These are phyloP conservation scores for Carcharodon carcharias DNA, from an alignment of 2,797 vertebrate species.

Conservation along the genomic window DNA sequence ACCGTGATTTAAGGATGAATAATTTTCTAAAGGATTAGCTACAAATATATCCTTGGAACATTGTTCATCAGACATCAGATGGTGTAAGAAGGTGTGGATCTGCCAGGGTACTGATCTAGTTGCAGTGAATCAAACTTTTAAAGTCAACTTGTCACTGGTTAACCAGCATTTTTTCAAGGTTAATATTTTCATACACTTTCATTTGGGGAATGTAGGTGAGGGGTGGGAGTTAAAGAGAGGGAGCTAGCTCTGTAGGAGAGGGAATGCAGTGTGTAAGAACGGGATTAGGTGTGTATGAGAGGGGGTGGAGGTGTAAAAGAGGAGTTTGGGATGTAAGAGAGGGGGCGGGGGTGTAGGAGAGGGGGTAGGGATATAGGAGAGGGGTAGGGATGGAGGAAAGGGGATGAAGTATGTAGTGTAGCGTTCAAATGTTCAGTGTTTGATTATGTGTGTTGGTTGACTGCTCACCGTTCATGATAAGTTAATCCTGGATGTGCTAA, in stretches of 20 bases:
- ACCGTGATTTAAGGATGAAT: neutral
- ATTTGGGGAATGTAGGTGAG: neutral
- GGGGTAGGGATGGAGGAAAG: neutral
- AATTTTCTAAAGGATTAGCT: constrained; percentile 13
- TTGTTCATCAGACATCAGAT: neutral
- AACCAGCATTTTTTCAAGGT: neutral
- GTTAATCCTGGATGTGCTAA: neutral
- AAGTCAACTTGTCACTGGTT: neutral
- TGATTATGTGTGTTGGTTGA: neutral
- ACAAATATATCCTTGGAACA: constrained; percentile 13
- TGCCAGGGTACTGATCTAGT: neutral
- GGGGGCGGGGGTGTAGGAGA: neutral
- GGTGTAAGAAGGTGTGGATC: neutral
- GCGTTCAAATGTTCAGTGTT: neutral
- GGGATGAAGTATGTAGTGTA: neutral
- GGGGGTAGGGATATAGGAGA: neutral
- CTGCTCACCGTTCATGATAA: neutral
- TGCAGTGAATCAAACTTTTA: neutral
- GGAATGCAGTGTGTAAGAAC: neutral
- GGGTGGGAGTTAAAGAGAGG: neutral
- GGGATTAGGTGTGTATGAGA: neutral
- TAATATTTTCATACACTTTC: neutral
- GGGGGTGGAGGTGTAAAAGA: too few species aligned
- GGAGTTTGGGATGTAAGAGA: too few species aligned
- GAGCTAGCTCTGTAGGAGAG: neutral